These are phyloP conservation scores for Sebastes fasciatus DNA, from an alignment of 2,113 vertebrate genomes.

Conservation along the genomic window DNA sequence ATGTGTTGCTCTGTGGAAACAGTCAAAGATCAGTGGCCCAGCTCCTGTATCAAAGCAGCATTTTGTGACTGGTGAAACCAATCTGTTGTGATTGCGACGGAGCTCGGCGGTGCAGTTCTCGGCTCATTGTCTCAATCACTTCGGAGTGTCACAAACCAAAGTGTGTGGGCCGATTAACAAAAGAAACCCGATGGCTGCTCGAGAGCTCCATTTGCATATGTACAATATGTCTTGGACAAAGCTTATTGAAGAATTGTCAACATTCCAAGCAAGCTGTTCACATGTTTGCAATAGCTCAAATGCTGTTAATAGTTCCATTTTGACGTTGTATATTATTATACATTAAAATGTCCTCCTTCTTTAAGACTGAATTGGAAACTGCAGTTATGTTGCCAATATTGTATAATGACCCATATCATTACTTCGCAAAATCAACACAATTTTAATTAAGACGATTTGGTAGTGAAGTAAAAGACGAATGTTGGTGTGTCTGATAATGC, in stretches of 20 bases:
- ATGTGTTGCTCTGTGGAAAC: conserved; percentile 27
- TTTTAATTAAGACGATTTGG: not conserved
- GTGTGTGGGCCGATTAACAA: conserved; percentile 56
- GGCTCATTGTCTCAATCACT: conserved; percentile 53
- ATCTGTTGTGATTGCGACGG: conserved; percentile 42
- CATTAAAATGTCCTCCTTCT: not conserved
- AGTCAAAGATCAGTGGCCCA: conserved; percentile 37
- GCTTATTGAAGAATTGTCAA: conserved; percentile 10
- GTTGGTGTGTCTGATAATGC: not conserved
- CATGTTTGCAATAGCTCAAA: not conserved
- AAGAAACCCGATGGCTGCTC: conserved; percentile 23
- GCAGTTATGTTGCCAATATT: not conserved
- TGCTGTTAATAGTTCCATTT: not conserved
- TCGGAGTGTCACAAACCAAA: conserved; percentile 50
- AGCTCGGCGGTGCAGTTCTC: conserved; percentile 15
- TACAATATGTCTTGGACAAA: conserved; percentile 17
- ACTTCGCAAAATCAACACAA: not conserved
- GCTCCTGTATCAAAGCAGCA: conserved; percentile 43
- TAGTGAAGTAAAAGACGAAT: not conserved
- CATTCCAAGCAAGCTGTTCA: conserved; percentile 14
- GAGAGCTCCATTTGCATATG: conserved; percentile 42
- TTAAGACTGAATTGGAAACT: not conserved
- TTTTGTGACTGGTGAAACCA: conserved; percentile 44
- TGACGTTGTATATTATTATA: not conserved
- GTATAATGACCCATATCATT: not conserved